Percentiles rank a stretch among this genome's conserved stretches.
phyloP scores from a whole-genome alignment of 2,888 invertebrate genomes.

The Limnephilus marmoratus region DNA sequence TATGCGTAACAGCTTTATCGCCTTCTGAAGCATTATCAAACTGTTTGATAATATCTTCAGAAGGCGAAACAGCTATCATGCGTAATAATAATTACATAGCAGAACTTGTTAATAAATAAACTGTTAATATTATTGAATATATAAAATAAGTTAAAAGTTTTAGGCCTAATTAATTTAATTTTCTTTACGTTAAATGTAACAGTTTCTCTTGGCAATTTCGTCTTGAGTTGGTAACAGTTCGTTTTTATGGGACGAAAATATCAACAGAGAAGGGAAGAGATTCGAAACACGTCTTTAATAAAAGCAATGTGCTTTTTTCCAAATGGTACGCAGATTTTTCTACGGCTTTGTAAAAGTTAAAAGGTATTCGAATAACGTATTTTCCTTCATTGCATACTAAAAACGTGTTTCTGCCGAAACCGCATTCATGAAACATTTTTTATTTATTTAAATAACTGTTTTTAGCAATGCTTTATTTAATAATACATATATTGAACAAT shows the following conservation, averaged over 20 bases:
- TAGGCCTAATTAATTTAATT: too few relatives aligned
- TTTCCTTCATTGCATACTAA: conserved; percentile 33
- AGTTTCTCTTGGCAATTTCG: background rate
- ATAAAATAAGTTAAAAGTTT: too few relatives aligned
- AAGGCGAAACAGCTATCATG: too few relatives aligned
- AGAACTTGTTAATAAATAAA: too few relatives aligned
- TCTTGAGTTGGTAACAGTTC: conserved; percentile 44
- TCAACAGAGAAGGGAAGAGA: conserved; percentile 37
- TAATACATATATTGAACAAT: background rate
- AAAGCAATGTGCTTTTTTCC: conserved; percentile 38
- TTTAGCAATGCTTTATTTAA: background rate
- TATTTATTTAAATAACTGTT: background rate
- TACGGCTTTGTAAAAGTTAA: conserved; percentile 12
- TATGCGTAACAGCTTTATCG: too few relatives aligned
- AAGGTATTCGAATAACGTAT: conserved; percentile 27
- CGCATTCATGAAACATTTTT: background rate
- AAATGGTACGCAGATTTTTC: conserved; percentile 45
- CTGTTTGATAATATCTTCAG: too few relatives aligned
- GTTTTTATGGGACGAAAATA: conserved; percentile 52
- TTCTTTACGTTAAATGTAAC: background rate
- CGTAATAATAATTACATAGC: too few relatives aligned
- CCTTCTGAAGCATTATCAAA: too few relatives aligned
- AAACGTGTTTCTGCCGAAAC: conserved; percentile 14
- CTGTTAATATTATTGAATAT: too few relatives aligned
- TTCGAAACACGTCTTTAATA: conserved; percentile 64